Evolutionary conservation across 2,113 vertebrate genomes (phyloP).

Genomic region (Siphamia tubifer): DNA sequence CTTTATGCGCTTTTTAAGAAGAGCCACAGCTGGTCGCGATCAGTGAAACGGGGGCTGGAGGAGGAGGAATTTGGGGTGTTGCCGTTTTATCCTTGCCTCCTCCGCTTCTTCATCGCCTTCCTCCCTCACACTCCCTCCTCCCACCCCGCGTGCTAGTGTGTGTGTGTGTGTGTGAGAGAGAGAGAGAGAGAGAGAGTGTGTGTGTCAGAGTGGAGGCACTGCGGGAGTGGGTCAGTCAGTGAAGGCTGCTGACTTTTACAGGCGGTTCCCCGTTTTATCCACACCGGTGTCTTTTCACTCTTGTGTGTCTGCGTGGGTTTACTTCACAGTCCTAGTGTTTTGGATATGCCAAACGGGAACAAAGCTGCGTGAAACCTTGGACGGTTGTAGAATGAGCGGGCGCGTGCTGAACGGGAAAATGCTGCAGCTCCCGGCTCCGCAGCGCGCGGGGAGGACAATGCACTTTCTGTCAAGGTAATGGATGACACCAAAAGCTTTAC

Average conservation of each 20-base stretch:
- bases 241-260: slow-evolving; percentile 60
- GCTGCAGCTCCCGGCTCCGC: slow-evolving; percentile 78
- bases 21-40: slow-evolving; percentile 77
- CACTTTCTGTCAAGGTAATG: slow-evolving; percentile 82
- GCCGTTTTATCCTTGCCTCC: slow-evolving; percentile 68
- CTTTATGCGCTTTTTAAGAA: slow-evolving; percentile 37
- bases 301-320: not conserved
- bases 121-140: slow-evolving; percentile 19
- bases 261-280: slow-evolving; percentile 40
- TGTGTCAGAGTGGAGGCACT: slow-evolving; percentile 57
- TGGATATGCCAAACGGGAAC: slow-evolving; percentile 63
- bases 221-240: slow-evolving; percentile 66
- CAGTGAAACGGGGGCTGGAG: slow-evolving; percentile 49
- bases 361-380: slow-evolving; percentile 58
- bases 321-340: not conserved
- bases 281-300: not conserved
- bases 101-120: slow-evolving; percentile 40
- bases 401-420: slow-evolving; percentile 80
- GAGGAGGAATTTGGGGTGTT: slow-evolving; percentile 77
- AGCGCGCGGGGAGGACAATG: slow-evolving; percentile 79
- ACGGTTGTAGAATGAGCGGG: slow-evolving; percentile 75
- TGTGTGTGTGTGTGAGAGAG: not conserved
- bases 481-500: slow-evolving; percentile 12
- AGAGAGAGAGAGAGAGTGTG: not conserved
- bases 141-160: not conserved